Percentiles rank a stretch among this genome's conserved stretches.
Conservation (phyloP, 2,888 invertebrate species). For the Pseudococcus jackbeardsleyi region DNA sequence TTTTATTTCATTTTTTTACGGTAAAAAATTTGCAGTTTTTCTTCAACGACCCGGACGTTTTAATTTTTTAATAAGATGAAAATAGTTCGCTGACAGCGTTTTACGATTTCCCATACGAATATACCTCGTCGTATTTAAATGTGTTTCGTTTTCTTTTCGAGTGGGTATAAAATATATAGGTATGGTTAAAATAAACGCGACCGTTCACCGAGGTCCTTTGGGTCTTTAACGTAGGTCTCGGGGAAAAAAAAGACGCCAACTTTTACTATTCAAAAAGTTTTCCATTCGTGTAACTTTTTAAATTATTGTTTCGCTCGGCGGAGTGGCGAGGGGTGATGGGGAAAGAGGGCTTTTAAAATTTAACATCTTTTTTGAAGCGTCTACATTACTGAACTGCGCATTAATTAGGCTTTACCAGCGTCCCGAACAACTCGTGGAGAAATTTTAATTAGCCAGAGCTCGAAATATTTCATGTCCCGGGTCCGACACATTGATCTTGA, state of each 20-base stretch:
- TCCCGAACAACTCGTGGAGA: background rate
- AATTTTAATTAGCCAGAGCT: constrained; percentile 2
- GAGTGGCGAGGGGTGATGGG: background rate
- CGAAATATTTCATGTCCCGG: background rate
- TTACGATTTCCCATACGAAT: constrained; percentile 10
- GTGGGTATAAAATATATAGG: background rate
- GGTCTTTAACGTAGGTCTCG: background rate
- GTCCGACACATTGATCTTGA: background rate
- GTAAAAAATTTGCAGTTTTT: background rate
- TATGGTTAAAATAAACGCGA: background rate
- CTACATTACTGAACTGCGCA: constrained; percentile 20
- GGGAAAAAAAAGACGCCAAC: background rate
- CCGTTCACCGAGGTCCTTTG: constrained; percentile 12
- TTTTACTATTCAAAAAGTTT: constrained; percentile 23
- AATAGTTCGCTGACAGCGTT: background rate
- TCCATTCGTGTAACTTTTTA: constrained; percentile 33
- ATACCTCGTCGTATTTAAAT: background rate
- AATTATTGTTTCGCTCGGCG: constrained; percentile 6
- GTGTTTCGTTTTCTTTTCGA: background rate
- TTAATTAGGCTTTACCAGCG: background rate
- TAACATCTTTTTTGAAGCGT: constrained; percentile 34
- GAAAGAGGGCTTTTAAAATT: constrained; percentile 26
- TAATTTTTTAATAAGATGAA: background rate
- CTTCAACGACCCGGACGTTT: background rate
- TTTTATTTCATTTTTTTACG: background rate